A percentile compares a stretch with the other conserved stretches of the same genome.
These are phyloP conservation scores for Parazoanthus atlanticus DNA, from an alignment of 92 coral and sea anemone genomes.

Conservation along the genomic window DNA sequence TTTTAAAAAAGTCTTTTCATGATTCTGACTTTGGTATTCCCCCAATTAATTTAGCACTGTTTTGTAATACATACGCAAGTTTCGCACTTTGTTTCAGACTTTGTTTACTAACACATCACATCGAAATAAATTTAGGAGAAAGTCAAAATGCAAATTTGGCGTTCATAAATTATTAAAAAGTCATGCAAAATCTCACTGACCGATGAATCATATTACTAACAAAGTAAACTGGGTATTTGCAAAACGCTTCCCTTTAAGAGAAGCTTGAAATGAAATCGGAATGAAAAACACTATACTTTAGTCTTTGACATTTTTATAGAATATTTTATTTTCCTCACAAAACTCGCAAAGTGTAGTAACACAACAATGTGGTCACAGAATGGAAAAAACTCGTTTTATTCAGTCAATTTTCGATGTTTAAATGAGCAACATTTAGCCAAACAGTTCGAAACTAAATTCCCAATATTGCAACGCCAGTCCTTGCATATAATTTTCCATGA, in stretches of 20 bases:
- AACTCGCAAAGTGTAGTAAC: neutral
- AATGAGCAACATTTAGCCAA: slow-evolving; percentile 38
- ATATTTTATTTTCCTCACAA: neutral
- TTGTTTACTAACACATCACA: slow-evolving; percentile 23
- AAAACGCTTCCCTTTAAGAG: neutral
- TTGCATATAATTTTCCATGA: neutral
- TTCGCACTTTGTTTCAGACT: slow-evolving; percentile 27
- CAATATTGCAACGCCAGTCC: slow-evolving; percentile 10
- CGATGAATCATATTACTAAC: slow-evolving; percentile 34
- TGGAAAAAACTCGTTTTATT: slow-evolving; percentile 24
- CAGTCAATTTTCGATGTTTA: slow-evolving; percentile 28
- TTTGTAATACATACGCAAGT: neutral
- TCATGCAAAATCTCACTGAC: slow-evolving; percentile 39
- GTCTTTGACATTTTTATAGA: neutral
- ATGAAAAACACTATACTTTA: neutral
- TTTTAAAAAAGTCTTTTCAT: neutral
- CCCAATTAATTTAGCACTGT: slow-evolving; percentile 16
- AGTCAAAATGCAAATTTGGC: slow-evolving; percentile 41
- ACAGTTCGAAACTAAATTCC: slow-evolving; percentile 12
- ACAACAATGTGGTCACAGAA: slow-evolving; percentile 11
- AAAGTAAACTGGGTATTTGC: slow-evolving; percentile 12
- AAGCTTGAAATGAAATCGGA: slow-evolving; percentile 19
- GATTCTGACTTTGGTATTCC: neutral
- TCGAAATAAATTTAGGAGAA: slow-evolving; percentile 20
- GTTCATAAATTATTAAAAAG: slow-evolving; percentile 40